Evolutionary conservation across 2,113 vertebrate genomes (phyloP).

Genomic region (Canis aureus): DNA sequence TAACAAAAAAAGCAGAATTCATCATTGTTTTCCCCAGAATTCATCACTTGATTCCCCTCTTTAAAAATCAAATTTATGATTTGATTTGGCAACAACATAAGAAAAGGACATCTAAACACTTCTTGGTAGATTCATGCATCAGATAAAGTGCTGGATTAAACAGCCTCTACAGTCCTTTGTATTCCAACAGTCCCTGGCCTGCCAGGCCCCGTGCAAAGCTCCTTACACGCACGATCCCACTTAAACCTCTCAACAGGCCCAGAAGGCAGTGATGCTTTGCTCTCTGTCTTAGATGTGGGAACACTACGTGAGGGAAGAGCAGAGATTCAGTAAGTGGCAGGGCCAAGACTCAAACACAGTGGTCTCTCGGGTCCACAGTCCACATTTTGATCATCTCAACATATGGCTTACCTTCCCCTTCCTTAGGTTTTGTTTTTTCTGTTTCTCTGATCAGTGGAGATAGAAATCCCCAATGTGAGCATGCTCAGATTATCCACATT

Average conservation of each 20-base stretch:
- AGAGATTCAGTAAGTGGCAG: background rate
- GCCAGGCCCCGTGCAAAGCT: background rate
- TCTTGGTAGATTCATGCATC: background rate
- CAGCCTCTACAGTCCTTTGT: background rate
- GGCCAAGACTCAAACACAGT: background rate
- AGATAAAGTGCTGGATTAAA: background rate
- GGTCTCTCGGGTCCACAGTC: background rate
- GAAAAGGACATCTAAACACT: background rate
- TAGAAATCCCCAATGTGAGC: background rate
- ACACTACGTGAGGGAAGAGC: background rate
- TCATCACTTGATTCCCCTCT: background rate
- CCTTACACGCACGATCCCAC: background rate
- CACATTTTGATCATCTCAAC: background rate
- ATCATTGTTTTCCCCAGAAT: background rate
- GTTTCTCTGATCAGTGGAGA: background rate
- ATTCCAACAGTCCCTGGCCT: background rate
- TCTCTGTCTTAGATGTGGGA: background rate
- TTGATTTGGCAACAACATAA: background rate
- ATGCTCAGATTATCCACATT: background rate
- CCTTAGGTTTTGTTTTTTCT: background rate
- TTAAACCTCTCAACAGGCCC: background rate
- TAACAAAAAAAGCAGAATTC: slow-evolving; percentile 41
- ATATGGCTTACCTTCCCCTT: background rate
- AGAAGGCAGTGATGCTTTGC: background rate
- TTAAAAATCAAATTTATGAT: background rate